Evolutionary conservation across 2,113 vertebrate genomes (phyloP).

Genomic region (Formicarius rufipectus): DNA sequence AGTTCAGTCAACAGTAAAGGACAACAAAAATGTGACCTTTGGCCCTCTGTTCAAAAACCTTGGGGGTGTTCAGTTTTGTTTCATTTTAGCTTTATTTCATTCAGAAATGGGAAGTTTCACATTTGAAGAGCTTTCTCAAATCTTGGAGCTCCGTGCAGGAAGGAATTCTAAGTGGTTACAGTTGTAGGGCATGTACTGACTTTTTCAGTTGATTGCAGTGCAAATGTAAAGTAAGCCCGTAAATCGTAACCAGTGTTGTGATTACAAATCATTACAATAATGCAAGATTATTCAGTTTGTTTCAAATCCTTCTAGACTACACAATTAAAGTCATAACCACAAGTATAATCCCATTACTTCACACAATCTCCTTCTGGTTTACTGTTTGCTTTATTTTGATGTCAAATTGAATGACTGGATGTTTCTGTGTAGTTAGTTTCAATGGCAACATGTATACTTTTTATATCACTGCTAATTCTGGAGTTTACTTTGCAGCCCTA

Average conservation of each 20-base stretch:
- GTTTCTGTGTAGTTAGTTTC: conserved; percentile 40
- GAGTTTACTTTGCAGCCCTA: conserved; percentile 35
- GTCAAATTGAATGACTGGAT: conserved; percentile 33
- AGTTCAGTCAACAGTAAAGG: neutral
- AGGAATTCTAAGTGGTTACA: neutral
- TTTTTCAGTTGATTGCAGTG: conserved; percentile 13
- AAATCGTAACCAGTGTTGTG: conserved; percentile 14
- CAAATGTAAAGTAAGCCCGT: conserved; percentile 17
- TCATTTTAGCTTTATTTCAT: neutral
- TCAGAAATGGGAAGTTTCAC: neutral
- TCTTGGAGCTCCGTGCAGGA: neutral
- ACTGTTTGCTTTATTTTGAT: conserved; percentile 52
- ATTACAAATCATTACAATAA: conserved; percentile 59
- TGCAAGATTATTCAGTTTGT: conserved; percentile 49
- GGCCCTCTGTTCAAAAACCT: neutral
- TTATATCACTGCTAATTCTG: neutral
- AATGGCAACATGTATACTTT: neutral
- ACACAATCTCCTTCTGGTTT: conserved; percentile 24
- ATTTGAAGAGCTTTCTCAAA: neutral
- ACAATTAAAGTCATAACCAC: conserved; percentile 51
- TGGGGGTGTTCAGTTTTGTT: neutral
- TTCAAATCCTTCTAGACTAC: conserved; percentile 34
- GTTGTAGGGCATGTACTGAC: neutral
- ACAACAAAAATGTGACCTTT: neutral
- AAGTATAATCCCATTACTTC: conserved; percentile 64